Evolutionary conservation across 2,888 invertebrate species (phyloP), one percentile per base, ranked within the genome.

Genomic region (Pherbina coryleti): DNA sequence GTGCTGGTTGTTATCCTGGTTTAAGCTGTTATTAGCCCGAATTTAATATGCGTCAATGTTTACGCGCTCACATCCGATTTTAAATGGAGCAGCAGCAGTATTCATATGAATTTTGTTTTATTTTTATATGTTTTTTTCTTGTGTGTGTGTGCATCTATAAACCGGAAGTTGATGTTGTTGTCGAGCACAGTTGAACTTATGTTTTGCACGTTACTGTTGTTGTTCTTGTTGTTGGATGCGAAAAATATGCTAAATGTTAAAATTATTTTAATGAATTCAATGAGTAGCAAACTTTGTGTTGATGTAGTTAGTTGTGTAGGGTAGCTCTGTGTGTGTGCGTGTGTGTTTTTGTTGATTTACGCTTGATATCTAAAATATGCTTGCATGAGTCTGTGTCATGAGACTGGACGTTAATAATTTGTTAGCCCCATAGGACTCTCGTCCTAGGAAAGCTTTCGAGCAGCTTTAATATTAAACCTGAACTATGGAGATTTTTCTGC

Each of bases 21-120:
- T 51, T 62, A 64, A 64, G 64, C 74, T 19, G 51, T 53, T 53
- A 66, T 74, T 74, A 74, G 74, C 49, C n/a, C 34, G 64, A 64
- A 53, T 64, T 74, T 62, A 51, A 74, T 74, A 34, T 19, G 51
- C 74, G 51, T 64, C 64, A 22, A 51, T 51, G 28, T 64, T 49
- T 25, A 37, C 62, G 53, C 51, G 11, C 34, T 74, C 28, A 19
- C 49, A 49, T 28, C 71, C 53, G 70, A 53, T 51, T 57, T n/a
- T 34, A 19, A 34, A n/a, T 31, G 28, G 31, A 44, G n/a, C 19
- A 44, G 44, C 44, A 44, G 44, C 44, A 44, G 11, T 14, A 14
- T 37, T 37, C 37, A 44, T 44, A 44, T 44, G 44, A 44, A 3
- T 44, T 44, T 44, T 44, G 44, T 11, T 25, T 60, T 28, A 25